Evolutionary conservation across 2,888 invertebrate genomes (phyloP).

Genomic region (Escarpia spicata): DNA sequence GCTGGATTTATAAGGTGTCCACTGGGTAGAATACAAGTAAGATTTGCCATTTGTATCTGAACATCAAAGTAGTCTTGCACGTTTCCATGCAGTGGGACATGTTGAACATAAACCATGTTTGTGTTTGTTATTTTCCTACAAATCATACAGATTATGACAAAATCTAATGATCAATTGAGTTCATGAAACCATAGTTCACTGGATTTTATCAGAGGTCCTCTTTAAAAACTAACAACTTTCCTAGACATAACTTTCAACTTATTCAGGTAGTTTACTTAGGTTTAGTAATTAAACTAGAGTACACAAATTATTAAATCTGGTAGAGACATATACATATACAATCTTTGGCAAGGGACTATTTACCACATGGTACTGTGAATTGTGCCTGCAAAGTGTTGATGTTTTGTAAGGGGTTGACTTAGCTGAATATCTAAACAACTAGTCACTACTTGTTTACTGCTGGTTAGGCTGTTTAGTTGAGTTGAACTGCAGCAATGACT

Average conservation of each 20-base stretch:
- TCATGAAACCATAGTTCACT: no score
- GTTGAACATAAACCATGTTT: no score
- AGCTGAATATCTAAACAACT: background rate
- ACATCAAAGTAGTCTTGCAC: no score
- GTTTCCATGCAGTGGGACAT: no score
- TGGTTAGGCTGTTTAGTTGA: background rate
- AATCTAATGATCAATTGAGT: no score
- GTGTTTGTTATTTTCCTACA: no score
- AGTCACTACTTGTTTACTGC: background rate
- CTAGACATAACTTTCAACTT: background rate
- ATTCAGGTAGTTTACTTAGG: background rate
- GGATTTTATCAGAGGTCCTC: no score
- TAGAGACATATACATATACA: background rate
- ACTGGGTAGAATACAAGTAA: no score
- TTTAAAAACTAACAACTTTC: background rate
- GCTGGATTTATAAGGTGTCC: no score
- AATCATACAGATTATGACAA: no score
- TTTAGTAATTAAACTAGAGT: background rate
- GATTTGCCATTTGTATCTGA: no score
- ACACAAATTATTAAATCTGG: background rate
- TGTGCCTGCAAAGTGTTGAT: background rate
- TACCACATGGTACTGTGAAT: background rate
- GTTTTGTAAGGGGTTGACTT: background rate
- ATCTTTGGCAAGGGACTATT: background rate
- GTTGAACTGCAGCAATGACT: background rate